These are phyloP conservation scores for Ailurus styani DNA, from an alignment of 2,113 vertebrate genomes.

Conservation along the genomic window DNA sequence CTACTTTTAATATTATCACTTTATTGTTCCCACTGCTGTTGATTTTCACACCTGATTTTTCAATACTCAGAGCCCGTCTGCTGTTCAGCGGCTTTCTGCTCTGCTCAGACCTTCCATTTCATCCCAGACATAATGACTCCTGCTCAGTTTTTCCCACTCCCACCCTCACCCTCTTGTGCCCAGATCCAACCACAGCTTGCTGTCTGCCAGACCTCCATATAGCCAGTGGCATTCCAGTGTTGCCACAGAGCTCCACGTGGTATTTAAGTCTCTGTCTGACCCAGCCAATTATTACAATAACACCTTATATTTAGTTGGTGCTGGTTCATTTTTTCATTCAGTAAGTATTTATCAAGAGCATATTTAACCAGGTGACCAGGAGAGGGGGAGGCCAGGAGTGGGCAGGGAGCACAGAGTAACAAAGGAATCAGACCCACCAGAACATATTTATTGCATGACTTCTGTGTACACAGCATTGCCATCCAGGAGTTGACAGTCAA, in stretches of 20 bases:
- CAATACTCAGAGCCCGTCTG: neutral
- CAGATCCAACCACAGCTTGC: slow-evolving; percentile 64
- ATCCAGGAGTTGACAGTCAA: slow-evolving; percentile 6
- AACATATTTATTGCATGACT: neutral
- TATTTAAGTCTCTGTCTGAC: slow-evolving; percentile 51
- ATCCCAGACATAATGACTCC: slow-evolving; percentile 64
- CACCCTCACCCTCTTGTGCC: slow-evolving; percentile 57
- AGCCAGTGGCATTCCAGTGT: slow-evolving; percentile 52
- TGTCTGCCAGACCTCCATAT: slow-evolving; percentile 68
- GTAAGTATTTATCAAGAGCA: slow-evolving; percentile 51
- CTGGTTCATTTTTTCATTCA: slow-evolving; percentile 61
- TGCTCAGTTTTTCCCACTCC: slow-evolving; percentile 60
- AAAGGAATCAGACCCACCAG: neutral
- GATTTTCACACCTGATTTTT: slow-evolving; percentile 37
- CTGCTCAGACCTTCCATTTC: slow-evolving; percentile 51
- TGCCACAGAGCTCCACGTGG: slow-evolving; percentile 57
- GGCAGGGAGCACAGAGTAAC: neutral
- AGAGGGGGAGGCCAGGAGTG: neutral
- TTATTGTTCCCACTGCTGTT: neutral
- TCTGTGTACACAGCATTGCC: neutral
- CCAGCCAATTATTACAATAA: slow-evolving; percentile 60
- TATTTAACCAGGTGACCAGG: slow-evolving; percentile 40
- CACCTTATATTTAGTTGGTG: slow-evolving; percentile 65
- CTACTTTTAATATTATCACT: neutral
- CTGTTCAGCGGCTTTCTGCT: neutral